phyloP scores from a whole-genome alignment of 2,888 invertebrate genomes.

The Dolichomitus sp. region DNA sequence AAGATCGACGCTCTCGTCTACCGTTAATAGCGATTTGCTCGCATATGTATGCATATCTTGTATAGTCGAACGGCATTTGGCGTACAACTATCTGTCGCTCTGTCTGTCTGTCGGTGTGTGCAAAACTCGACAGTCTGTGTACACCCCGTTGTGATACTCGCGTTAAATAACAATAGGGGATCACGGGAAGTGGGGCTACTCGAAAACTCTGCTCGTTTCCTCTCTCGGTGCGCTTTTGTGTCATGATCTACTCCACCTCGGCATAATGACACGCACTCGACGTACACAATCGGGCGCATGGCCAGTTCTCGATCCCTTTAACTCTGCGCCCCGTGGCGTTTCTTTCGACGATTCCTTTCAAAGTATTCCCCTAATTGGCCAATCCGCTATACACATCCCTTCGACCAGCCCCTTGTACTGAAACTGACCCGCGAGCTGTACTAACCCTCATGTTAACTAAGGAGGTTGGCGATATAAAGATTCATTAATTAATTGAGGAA shows the following conservation, averaged over 20 bases:
- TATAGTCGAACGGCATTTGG: slow-evolving; percentile 27
- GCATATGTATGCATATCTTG: neutral
- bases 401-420: slow-evolving; percentile 19
- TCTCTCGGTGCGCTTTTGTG: slow-evolving; percentile 53
- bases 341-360: slow-evolving; percentile 57
- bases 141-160: slow-evolving; percentile 20
- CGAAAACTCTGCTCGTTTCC: slow-evolving; percentile 55
- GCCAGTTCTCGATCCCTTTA: slow-evolving; percentile 35
- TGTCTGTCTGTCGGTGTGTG: neutral
- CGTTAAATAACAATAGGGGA: slow-evolving; percentile 58
- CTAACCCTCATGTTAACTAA: neutral
- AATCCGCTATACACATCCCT: slow-evolving; percentile 13
- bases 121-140: slow-evolving; percentile 1
- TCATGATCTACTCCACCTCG: slow-evolving; percentile 53
- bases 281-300: slow-evolving; percentile 39
- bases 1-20: neutral
- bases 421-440: slow-evolving; percentile 33
- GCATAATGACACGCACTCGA: slow-evolving; percentile 56
- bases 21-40: neutral
- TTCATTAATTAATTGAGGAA: slow-evolving; percentile 29
- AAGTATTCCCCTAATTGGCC: slow-evolving; percentile 55
- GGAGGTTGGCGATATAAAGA: slow-evolving; percentile 7
- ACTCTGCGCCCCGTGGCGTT: slow-evolving; percentile 44
- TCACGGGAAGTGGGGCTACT: slow-evolving; percentile 42
- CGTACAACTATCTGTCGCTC: neutral